Percentiles rank a stretch among this genome's conserved stretches.
Conservation (phyloP, 2,888 invertebrate genomes). For the Dascillus cervinus region DNA sequence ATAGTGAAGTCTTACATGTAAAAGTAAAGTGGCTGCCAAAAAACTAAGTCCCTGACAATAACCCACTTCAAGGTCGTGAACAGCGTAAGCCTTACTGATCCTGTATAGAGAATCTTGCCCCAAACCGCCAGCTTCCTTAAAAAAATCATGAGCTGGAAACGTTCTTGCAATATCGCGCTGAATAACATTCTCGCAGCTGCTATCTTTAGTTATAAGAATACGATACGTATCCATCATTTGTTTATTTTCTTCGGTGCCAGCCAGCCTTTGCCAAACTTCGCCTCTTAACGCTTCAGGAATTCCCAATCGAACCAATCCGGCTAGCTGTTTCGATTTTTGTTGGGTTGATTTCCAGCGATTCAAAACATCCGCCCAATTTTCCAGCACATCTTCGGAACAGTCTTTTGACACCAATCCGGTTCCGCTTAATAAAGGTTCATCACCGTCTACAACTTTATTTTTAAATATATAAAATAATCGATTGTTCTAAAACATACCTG, state of each 20-base stretch:
- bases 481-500: conserved; percentile 44
- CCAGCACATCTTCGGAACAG: conserved; percentile 86
- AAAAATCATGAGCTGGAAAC: conserved; percentile 97
- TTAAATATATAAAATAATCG: not conserved
- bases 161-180: conserved; percentile 95
- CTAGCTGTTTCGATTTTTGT: conserved; percentile 75
- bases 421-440: conserved; percentile 94
- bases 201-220: conserved; percentile 88
- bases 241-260: conserved; percentile 75
- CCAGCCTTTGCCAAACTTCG: conserved; percentile 95
- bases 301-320: conserved; percentile 73
- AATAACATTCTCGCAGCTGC: conserved; percentile 90
- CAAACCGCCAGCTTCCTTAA: conserved; percentile 88
- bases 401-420: conserved; percentile 96
- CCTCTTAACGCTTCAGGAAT: conserved; percentile 95
- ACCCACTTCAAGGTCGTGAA: conserved; percentile 94
- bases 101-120: conserved; percentile 95
- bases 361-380: conserved; percentile 87
- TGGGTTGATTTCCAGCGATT: conserved; percentile 59
- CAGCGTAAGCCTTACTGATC: conserved; percentile 95
- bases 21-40: conserved; percentile 86
- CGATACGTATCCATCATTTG: conserved; percentile 89
- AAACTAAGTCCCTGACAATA: conserved; percentile 99
- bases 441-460: conserved; percentile 57
- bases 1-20: conserved; percentile 75